Base-by-base conservation (phyloP, 2,888 invertebrate species). In the Lycaena phlaeas region DNA sequence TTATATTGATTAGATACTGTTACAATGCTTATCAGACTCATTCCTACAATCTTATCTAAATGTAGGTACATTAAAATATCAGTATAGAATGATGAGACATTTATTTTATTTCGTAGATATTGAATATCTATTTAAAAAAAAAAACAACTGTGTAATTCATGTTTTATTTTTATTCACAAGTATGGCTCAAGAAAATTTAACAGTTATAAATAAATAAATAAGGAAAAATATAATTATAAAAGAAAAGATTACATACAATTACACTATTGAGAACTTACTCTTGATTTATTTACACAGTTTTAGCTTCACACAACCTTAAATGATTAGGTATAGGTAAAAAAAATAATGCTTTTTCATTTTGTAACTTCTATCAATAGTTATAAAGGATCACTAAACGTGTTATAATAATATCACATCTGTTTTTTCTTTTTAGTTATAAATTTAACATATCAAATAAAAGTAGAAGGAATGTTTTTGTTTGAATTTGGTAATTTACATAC, bases 1-100 rank as follows among this genome's bases (percentile, higher is more conserved):
- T 25, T 12, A 18, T 43, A 40, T 43, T 43, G 37, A 43, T 41
- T 41, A 43, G 29, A 34, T 31, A 22, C 12, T 36, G 25, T 34
- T 22, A 40, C 27, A 41, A 38, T 38, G 17, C 14, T 14, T 37
- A 40, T 39, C 39, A 28, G 30, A 10, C 29, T 14, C 11, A 18
- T 38, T 2, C n/a, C 31, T 34, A 14, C 30, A 30, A 39, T 39
- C 39, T 39, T 39, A 39, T 39, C 39, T 9, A 3, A 3, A 4
- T 22, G 22, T 34, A 34, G 34, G 22, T 34, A 34, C n/a, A n/a
- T n/a, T n/a, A n/a, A n/a, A 34, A 34, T 34, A 25, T 9, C 4
- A 7, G 12, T 39, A 39, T 22, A 22, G 34, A n/a, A 22, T 12
- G 18, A 22, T 22, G 22, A 15, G 14, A 22, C 9, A 29, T 22